These are phyloP conservation scores for Cacatua alba DNA, from an alignment of 2,113 vertebrate genomes.

Conservation along the genomic window DNA sequence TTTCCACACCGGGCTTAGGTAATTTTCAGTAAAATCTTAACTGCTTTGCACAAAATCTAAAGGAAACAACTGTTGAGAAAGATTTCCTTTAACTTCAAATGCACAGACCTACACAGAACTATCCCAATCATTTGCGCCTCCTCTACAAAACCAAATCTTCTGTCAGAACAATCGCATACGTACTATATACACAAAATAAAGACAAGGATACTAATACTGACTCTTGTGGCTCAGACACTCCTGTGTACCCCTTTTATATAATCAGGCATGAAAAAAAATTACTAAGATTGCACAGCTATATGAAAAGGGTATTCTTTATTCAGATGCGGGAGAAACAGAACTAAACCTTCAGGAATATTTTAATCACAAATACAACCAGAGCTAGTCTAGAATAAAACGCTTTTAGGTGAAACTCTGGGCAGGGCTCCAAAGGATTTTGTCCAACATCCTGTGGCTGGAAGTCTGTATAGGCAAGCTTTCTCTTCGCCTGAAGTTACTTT, in stretches of 20 bases:
- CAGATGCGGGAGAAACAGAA: background rate
- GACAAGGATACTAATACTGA: background rate
- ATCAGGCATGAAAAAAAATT: background rate
- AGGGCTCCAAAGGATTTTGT: slow-evolving; percentile 36
- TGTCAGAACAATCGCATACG: background rate
- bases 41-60: background rate
- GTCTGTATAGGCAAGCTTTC: background rate
- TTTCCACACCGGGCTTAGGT: background rate
- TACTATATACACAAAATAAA: background rate
- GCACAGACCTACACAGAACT: background rate
- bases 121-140: background rate
- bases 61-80: background rate
- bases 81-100: slow-evolving; percentile 24
- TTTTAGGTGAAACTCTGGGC: slow-evolving; percentile 52
- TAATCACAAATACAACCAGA: background rate
- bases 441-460: slow-evolving; percentile 24
- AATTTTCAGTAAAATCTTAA: slow-evolving; percentile 5
- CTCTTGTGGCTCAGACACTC: background rate
- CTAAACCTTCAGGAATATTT: slow-evolving; percentile 50
- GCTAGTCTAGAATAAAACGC: background rate
- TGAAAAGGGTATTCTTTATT: slow-evolving; percentile 15
- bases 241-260: background rate
- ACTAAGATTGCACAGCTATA: background rate
- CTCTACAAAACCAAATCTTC: background rate
- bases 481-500: background rate